Conservation (phyloP, 2,113 vertebrate genomes). For the Probosciger aterrimus region DNA sequence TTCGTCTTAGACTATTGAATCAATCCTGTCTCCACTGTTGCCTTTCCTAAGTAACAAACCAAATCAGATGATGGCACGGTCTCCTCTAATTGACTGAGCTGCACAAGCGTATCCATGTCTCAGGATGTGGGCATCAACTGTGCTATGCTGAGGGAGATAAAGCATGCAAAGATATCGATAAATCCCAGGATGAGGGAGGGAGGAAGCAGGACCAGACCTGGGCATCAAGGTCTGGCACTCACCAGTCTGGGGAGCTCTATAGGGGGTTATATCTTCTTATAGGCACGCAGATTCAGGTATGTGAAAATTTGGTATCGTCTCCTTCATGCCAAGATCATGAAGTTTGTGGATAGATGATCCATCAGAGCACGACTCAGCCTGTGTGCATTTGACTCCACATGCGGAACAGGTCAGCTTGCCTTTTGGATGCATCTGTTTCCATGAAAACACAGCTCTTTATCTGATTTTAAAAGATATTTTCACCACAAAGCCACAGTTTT, state of each 20-base stretch:
- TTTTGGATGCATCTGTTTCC: background rate
- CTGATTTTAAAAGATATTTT: background rate
- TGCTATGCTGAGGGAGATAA: background rate
- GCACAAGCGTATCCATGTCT: background rate
- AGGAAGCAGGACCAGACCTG: background rate
- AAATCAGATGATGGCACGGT: conserved; percentile 48
- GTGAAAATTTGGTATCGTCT: background rate
- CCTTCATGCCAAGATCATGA: background rate
- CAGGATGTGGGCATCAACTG: conserved; percentile 24
- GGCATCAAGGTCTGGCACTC: background rate
- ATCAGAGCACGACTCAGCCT: fast-evolving
- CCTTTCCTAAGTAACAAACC: conserved; percentile 56
- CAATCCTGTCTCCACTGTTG: conserved; percentile 54
- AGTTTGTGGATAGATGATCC: background rate
- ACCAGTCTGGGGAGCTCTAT: background rate
- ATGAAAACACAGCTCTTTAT: background rate
- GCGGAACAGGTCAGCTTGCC: background rate
- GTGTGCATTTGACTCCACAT: fast-evolving
- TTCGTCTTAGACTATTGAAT: conserved; percentile 51
- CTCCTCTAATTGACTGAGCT: conserved; percentile 61
- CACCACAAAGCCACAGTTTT: background rate
- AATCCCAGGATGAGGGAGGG: background rate
- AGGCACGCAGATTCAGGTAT: fast-evolving
- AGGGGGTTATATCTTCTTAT: background rate
- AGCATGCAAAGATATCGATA: background rate